Conservation (phyloP, 2,797 vertebrate genomes). For the Sebastes variabilis region DNA sequence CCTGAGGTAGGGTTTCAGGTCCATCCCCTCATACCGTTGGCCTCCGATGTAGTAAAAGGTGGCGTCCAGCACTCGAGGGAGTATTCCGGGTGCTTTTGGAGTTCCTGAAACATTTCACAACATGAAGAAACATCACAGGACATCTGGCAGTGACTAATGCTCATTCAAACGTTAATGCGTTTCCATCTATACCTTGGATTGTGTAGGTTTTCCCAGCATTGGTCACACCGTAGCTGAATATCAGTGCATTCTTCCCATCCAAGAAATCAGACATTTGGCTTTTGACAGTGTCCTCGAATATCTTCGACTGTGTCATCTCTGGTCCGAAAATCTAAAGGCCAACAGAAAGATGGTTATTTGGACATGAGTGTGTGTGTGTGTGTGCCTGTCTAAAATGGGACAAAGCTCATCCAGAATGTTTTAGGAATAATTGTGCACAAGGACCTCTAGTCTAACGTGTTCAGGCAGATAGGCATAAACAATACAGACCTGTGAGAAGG, state of each 20-base stretch:
- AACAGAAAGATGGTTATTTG: neutral
- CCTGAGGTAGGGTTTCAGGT: constrained; percentile 88
- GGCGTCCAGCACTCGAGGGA: constrained; percentile 86
- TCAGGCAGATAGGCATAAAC: neutral
- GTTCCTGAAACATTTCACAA: constrained; percentile 74
- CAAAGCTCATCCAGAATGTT: neutral
- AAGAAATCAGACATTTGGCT: constrained; percentile 83
- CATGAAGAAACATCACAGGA: neutral
- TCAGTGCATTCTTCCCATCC: constrained; percentile 85
- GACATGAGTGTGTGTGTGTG: accelerated
- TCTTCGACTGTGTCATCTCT: constrained; percentile 81
- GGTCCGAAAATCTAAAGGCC: constrained; percentile 87
- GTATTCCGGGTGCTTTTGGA: constrained; percentile 86
- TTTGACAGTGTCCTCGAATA: constrained; percentile 87
- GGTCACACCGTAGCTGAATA: constrained; percentile 94
- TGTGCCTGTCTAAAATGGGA: neutral
- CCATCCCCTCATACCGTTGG: constrained; percentile 84
- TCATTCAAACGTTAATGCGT: neutral
- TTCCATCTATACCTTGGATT: constrained; percentile 85
- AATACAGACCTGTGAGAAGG: constrained; percentile 84
- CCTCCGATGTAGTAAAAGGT: constrained; percentile 83
- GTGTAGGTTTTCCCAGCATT: constrained; percentile 95
- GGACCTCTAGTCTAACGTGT: neutral
- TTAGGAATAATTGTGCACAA: neutral
- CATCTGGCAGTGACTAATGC: neutral